Base-by-base conservation (phyloP, 2,888 invertebrate genomes). In the Xanthorhoe designata region DNA sequence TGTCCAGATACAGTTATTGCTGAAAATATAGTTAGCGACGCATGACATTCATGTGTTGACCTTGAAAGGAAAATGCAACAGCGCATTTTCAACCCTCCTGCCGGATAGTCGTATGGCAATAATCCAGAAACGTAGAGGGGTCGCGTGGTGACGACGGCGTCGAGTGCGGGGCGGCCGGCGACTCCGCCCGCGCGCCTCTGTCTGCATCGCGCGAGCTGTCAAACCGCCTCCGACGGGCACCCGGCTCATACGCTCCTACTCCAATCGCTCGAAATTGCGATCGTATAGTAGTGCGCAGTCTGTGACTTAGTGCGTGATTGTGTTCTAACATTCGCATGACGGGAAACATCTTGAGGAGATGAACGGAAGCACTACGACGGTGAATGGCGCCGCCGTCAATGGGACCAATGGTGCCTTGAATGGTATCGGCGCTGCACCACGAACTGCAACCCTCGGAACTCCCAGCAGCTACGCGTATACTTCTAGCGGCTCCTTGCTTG, bases 401-500 rank as follows among this genome's bases (percentile, higher is more conserved):
- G 92, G 92, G 79, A 85, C 90, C 83, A 89, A 87, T 81, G 89
- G 91, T 75, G 79, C 85, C 78, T 78, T 93, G 69, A 91, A 89
- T 78, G 91, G 92, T 69, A 90, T 93, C 69, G 91, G 90, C 72
- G 83, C 90, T 61, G 90, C 92, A 69, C 93, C 91, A 70, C 89
- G 94, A 70, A 93, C 93, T 64, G 93, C 93, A 47, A 91, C 93
- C 64, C 89, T 93, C 54, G 94, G 93, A 69, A 88, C 93, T 75
- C 95, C 95, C 55, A 94, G 95, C 84, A 95, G 95, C 85, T 95
- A 95, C 84, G 94, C 95, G 78, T 95, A 95, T 82, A 95, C 95
- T 32, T 95, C 95, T 68, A 95, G 94, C 77, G 95, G 95, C 68
- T 95, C 95, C 47, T 85, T 95, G 75, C 90, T 95, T 63, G 95